Evolutionary conservation across 2,113 vertebrate genomes (phyloP).

Genomic region (Nycticryphes semicollaris): DNA sequence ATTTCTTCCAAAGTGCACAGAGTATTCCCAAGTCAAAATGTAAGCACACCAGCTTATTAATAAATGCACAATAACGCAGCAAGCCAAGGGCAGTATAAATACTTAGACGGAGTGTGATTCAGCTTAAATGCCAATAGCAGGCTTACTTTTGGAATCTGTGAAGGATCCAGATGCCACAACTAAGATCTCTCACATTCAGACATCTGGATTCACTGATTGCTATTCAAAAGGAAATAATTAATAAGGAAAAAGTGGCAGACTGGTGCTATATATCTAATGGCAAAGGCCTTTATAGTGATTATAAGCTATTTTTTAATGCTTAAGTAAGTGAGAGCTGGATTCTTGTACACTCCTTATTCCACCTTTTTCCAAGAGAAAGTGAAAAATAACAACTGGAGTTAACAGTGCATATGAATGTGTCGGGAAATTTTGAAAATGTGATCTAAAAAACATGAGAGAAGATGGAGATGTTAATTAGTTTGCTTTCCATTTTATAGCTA

Average conservation of each 20-base stretch:
- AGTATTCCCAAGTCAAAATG: slow-evolving; percentile 47
- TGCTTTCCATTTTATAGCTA: background rate
- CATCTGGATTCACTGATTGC: slow-evolving; percentile 53
- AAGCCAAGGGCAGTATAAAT: slow-evolving; percentile 58
- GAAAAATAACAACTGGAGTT: slow-evolving; percentile 17
- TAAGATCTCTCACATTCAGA: slow-evolving; percentile 27
- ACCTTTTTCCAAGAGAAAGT: slow-evolving; percentile 15
- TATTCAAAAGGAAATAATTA: slow-evolving; percentile 65
- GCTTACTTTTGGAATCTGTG: slow-evolving; percentile 51
- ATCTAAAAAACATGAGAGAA: background rate
- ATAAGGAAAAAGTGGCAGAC: slow-evolving; percentile 55
- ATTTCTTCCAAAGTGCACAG: slow-evolving; percentile 52
- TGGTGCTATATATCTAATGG: slow-evolving; percentile 41
- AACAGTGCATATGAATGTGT: background rate
- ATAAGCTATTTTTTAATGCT: slow-evolving; percentile 17
- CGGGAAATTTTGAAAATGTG: background rate
- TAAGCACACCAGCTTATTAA: slow-evolving; percentile 28
- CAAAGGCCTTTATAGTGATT: slow-evolving; percentile 11
- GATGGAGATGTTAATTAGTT: background rate
- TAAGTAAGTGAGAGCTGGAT: slow-evolving; percentile 17
- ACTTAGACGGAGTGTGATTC: background rate
- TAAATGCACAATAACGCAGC: slow-evolving; percentile 40
- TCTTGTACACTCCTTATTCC: background rate
- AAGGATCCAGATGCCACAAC: slow-evolving; percentile 33
- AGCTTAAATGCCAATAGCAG: slow-evolving; percentile 43